Evolutionary conservation across 2,888 invertebrate genomes (phyloP), one percentile per base, ranked within the genome.

Genomic region (Eretmocerus hayati): DNA sequence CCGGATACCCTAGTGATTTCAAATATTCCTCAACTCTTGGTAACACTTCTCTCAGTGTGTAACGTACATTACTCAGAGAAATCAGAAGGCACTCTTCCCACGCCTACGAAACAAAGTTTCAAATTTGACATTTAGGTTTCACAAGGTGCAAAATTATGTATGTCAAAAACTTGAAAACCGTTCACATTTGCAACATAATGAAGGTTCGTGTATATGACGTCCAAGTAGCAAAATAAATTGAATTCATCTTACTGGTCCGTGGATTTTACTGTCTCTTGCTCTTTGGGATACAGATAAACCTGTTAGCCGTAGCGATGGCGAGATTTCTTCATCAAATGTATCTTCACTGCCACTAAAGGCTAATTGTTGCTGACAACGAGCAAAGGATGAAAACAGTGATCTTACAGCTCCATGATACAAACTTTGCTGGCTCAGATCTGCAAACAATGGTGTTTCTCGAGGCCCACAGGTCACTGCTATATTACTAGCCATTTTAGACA

Each of bases 51-150:
- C 81, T 81, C 47, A 84, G 78, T 5, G 91, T 89, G 69, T 89
- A 91, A 53, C 84, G 84, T 66, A 91, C 91, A 72, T 95, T 94
- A 58, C 92, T 90, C 52, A 90, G 77, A 43, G 90, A 87, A 52
- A 92, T 85, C 36, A 95, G 76, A 57, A 94, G 77, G 48, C 87
- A 79, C 61, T 86, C 85, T 67, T 89, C 89, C 85, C 87, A 87
- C 42, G 80, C 78, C 63, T 79, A n/a, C n/a, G 70, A 42, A 77
- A 73, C 53, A 26, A 42, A 26, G 45, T 46, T 22, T n/a, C 18
- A 30, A 35, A 41, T 23, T n/a, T n/a, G n/a, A n/a, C n/a, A n/a
- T n/a, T n/a, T n/a, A n/a, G n/a, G n/a, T n/a, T n/a, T n/a, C n/a
- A n/a, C n/a, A n/a, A n/a, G n/a, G n/a, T n/a, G n/a, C n/a, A n/a